Evolutionary conservation across 2,113 vertebrate genomes (phyloP).

Genomic region (Halcyon senegalensis): DNA sequence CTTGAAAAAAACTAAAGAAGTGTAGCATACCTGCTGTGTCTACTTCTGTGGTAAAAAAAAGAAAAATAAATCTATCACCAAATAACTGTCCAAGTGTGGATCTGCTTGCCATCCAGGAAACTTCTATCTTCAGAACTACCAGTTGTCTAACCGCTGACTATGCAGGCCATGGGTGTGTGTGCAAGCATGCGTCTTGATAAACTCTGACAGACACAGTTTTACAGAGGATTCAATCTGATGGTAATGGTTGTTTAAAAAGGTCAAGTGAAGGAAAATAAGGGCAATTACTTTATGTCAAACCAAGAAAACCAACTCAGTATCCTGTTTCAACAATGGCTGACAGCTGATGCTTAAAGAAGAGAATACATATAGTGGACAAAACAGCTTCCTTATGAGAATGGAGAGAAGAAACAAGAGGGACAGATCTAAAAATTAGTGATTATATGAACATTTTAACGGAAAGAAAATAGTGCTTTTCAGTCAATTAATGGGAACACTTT

Average conservation of each 20-base stretch:
- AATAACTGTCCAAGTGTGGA: not conserved
- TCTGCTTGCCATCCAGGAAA: not conserved
- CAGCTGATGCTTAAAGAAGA: not conserved
- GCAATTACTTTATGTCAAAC: not conserved
- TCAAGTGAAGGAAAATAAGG: not conserved
- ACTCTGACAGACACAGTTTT: not conserved
- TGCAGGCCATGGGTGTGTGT: rapidly evolving
- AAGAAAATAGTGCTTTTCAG: not conserved
- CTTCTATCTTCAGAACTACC: not conserved
- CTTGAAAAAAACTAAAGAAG: not conserved
- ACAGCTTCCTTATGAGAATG: not conserved
- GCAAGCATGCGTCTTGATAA: not conserved
- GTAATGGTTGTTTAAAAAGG: not conserved
- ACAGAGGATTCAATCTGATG: not conserved
- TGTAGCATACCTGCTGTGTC: not conserved
- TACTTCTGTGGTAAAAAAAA: not conserved
- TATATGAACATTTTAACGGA: not conserved
- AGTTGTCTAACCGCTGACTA: not conserved
- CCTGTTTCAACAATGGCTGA: not conserved
- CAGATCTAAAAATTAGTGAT: not conserved
- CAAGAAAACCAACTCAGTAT: not conserved
- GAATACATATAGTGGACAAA: not conserved
- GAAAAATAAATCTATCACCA: not conserved
- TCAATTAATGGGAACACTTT: not conserved
- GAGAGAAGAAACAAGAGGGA: not conserved